These are phyloP conservation scores for Perca flavescens DNA, from an alignment of 2,113 vertebrate species.

Conservation along the genomic window DNA sequence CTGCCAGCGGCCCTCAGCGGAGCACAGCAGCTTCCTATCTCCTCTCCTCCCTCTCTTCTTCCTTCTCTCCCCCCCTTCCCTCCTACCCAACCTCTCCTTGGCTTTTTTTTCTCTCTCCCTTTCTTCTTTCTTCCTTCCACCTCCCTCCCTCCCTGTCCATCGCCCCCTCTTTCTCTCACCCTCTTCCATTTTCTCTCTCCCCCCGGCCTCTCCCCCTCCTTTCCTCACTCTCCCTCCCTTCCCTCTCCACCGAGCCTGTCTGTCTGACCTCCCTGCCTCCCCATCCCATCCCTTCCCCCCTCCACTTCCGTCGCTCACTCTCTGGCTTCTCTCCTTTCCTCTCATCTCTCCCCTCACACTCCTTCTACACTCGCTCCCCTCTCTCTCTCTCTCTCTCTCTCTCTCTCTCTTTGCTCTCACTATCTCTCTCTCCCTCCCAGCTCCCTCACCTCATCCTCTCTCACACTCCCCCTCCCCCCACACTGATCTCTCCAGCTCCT, in stretches of 20 bases:
- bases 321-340: slow-evolving; percentile 45
- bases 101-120: slow-evolving; percentile 33
- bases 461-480: neutral
- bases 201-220: slow-evolving; percentile 8
- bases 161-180: slow-evolving; percentile 56
- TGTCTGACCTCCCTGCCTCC: slow-evolving; percentile 58
- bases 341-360: slow-evolving; percentile 54
- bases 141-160: slow-evolving; percentile 8
- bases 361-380: slow-evolving; percentile 19
- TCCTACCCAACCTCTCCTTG: slow-evolving; percentile 51
- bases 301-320: slow-evolving; percentile 54
- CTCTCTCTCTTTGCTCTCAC: too few relatives aligned
- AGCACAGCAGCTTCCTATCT: slow-evolving; percentile 53
- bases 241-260: slow-evolving; percentile 48
- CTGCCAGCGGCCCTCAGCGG: slow-evolving; percentile 52
- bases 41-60: slow-evolving; percentile 58
- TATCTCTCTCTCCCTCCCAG: slow-evolving; percentile 27
- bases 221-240: slow-evolving; percentile 30
- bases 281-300: slow-evolving; percentile 35
- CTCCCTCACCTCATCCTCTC: slow-evolving; percentile 11
- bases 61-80: slow-evolving; percentile 60
- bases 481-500: too few relatives aligned
- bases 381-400: neutral
- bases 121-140: slow-evolving; percentile 28
- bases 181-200: slow-evolving; percentile 38